Percentiles rank a stretch among this genome's conserved stretches.
Conservation (phyloP, 2,113 vertebrate genomes). For the Acinonyx jubatus region DNA sequence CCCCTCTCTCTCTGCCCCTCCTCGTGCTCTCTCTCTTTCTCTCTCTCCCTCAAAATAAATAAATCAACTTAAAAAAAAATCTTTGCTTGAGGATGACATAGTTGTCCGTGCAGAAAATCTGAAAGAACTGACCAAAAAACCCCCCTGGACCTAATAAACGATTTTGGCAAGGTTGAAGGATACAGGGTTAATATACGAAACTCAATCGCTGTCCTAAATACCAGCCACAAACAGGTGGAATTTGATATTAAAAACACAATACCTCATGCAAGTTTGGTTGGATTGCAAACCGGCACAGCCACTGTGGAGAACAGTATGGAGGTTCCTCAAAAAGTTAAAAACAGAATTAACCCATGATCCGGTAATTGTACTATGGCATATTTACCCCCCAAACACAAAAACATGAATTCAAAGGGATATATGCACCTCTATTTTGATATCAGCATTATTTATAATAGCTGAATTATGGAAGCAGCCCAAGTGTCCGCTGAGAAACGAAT, state of each 20-base stretch:
- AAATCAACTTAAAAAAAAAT: too few relatives aligned
- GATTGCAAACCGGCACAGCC: not conserved
- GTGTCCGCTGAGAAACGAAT: not conserved
- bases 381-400: not conserved
- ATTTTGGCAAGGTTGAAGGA: not conserved
- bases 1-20: too few relatives aligned
- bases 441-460: not conserved
- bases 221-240: not conserved
- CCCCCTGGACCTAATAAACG: not conserved
- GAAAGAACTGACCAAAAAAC: not conserved
- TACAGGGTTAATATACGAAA: not conserved
- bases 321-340: not conserved
- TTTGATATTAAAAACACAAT: not conserved
- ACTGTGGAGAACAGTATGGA: not conserved
- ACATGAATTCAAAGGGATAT: not conserved
- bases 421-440: not conserved
- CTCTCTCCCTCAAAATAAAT: too few relatives aligned
- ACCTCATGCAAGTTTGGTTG: not conserved
- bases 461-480: not conserved
- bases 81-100: not conserved
- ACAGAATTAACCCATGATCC: not conserved
- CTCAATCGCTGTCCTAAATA: not conserved
- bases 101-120: not conserved
- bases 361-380: not conserved
- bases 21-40: too few relatives aligned